Evolutionary conservation across 1,140 invertebrate species (phyloP).

Genomic region (Stenopsyche tienmushanensis): DNA sequence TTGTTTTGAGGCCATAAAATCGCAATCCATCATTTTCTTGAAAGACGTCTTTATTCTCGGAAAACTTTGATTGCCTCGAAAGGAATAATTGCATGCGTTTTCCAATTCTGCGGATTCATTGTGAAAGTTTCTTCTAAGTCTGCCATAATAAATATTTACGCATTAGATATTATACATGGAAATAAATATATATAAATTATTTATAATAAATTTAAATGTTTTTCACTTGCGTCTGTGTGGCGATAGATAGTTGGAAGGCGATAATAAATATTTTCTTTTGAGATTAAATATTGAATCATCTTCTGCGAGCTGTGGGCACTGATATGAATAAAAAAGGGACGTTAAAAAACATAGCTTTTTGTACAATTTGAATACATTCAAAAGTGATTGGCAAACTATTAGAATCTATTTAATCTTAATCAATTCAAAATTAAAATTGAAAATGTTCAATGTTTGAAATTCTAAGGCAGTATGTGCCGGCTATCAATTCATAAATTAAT

Average conservation of each 20-base stretch:
- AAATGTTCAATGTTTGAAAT: too few species aligned
- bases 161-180: too few species aligned
- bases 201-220: not conserved
- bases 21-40: conserved; percentile 50
- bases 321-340: not conserved
- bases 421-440: too few species aligned
- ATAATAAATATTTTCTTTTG: conserved; percentile 30
- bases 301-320: not conserved
- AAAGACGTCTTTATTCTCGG: conserved; percentile 48
- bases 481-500: too few species aligned
- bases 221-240: conserved; percentile 36
- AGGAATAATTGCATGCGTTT: conserved; percentile 45
- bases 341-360: too few species aligned
- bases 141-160: conserved; percentile 7
- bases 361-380: too few species aligned
- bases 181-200: not conserved
- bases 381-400: too few species aligned
- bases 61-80: conserved; percentile 54
- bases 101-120: conserved; percentile 3
- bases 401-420: too few species aligned
- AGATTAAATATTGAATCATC: conserved; percentile 18
- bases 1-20: conserved; percentile 47
- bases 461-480: too few species aligned
- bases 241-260: conserved; percentile 37
- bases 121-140: conserved; percentile 22